Conservation (phyloP, 2,113 vertebrate species). For the Phyllostomus hastatus region DNA sequence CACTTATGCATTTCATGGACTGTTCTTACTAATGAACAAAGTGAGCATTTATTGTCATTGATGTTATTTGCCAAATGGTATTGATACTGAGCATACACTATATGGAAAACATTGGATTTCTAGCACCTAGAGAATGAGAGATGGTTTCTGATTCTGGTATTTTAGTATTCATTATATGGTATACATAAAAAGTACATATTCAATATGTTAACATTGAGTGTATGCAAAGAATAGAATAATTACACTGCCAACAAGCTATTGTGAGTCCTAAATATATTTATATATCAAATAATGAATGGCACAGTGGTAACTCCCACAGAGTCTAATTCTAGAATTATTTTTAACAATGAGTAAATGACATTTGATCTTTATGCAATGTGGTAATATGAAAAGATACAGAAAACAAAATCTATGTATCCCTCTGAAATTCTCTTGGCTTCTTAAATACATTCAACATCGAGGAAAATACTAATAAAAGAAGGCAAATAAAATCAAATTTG, state of each 20-base stretch:
- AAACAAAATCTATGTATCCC: neutral
- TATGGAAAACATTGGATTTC: neutral
- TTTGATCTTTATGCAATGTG: conserved; percentile 1
- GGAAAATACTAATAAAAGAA: conserved; percentile 25
- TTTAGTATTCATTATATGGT: neutral
- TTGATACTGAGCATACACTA: neutral
- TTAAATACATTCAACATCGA: neutral
- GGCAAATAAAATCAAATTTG: neutral
- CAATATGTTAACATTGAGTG: neutral
- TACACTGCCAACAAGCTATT: neutral
- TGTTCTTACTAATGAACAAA: neutral
- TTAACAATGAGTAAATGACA: neutral
- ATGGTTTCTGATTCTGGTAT: neutral
- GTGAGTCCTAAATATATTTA: neutral
- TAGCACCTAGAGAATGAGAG: neutral
- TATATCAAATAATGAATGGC: neutral
- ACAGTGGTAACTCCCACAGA: neutral
- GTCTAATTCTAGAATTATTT: conserved; percentile 22
- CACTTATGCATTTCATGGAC: neutral
- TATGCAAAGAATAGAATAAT: neutral
- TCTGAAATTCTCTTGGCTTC: neutral
- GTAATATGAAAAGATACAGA: neutral
- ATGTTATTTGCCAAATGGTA: neutral
- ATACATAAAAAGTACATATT: neutral
- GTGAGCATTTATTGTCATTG: neutral